These are phyloP conservation scores for Bubalus kerabau DNA, from an alignment of 2,113 vertebrate species.

Conservation along the genomic window DNA sequence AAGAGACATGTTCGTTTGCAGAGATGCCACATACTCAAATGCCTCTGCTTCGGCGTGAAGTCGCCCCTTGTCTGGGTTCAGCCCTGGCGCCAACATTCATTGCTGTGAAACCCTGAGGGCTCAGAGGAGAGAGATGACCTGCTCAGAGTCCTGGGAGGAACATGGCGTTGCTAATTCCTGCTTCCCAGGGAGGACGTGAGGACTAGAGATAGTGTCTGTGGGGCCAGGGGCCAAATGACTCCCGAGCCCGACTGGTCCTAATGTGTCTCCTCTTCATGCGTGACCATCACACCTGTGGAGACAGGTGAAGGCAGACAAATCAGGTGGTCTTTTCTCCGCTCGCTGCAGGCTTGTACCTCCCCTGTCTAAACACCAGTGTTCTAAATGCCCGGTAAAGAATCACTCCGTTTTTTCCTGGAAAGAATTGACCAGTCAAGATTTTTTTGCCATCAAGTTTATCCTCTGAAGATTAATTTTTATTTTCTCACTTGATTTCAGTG, in stretches of 20 bases:
- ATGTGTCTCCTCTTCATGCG: accelerated
- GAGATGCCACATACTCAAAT: neutral
- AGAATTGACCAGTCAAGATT: neutral
- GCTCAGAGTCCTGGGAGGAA: neutral
- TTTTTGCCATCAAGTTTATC: neutral
- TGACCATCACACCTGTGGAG: accelerated
- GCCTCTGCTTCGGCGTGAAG: neutral
- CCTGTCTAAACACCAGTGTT: neutral
- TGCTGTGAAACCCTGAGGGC: neutral
- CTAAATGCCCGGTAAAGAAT: neutral
- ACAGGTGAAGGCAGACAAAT: neutral
- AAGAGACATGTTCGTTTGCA: neutral
- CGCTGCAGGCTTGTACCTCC: neutral
- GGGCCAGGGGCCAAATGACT: neutral
- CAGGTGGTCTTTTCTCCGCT: neutral
- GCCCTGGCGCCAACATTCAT: neutral
- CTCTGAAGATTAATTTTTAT: neutral
- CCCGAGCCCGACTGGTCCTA: neutral
- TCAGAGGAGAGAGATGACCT: neutral
- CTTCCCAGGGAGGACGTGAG: neutral
- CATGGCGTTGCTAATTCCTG: neutral
- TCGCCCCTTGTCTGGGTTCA: neutral
- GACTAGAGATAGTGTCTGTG: neutral
- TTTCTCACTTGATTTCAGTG: neutral
- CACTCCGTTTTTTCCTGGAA: neutral